Base-by-base conservation (phyloP, 2,797 vertebrate species). In the Schizopygopsis pylzovi region DNA sequence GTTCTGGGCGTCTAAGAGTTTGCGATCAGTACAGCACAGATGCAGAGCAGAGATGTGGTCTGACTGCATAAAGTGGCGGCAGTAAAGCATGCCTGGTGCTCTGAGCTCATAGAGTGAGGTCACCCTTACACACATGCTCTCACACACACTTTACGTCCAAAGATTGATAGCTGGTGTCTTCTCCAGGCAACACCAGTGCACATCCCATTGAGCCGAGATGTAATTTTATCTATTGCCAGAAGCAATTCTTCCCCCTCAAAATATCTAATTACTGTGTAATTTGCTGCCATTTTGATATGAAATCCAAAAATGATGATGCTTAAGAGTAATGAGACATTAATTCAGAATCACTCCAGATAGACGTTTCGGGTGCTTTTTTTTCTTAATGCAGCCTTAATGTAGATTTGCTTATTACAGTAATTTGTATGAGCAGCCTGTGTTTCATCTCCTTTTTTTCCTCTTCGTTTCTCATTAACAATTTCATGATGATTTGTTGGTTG, bases 311-410 rank as follows among this genome's bases (percentile, higher is more conserved):
- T 93, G 90, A 94, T 93, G 92, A 94, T 92, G 93, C 90, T 88
- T 89, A 93, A 94, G 90, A 91, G 91, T 94, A 94, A 93, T 95
- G 92, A 93, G 93, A 95, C 93, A 95, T 95, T 94, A 94, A 95
- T 94, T 95, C 94, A 91, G 91, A 92, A 93, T 91, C 89, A 89
- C 89, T 91, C 87, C 90, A 92, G 92, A 94, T 92, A 93, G 87
- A 89, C 90, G 91, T 90, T 95, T 93, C 88, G 94, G 94, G 91
- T 91, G 88, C 86, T 87, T 85, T 87, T 87, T 89, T 86, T 81
- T 87, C 84, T 84, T 89, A 92, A 94, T 88, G 90, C 90, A 91
- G 92, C 92, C 91, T 92, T 93, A 94, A 95, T 93, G 89, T 91
- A 93, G 93, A 94, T 93, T 88, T 90, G 94, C 90, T 94, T 95